Conservation (phyloP, 2,888 invertebrate species). For the Sphaeridia pumilis region DNA sequence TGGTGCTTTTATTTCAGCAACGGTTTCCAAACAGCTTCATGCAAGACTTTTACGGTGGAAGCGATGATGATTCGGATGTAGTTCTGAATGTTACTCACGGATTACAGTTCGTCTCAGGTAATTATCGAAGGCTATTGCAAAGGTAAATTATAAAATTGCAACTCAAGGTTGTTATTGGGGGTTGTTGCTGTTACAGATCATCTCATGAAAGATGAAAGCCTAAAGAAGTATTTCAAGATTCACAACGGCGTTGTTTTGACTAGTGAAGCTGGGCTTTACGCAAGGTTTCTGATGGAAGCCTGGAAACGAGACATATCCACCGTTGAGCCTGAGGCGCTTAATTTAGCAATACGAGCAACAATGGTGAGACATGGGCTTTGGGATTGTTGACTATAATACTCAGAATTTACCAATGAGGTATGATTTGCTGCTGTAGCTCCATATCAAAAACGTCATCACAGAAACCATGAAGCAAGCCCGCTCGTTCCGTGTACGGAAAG, state of each 20-base stretch:
- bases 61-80: constrained; percentile 3
- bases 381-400: neutral
- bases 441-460: constrained; percentile 18
- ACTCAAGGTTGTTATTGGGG: neutral
- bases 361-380: no score
- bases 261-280: constrained; percentile 19
- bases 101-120: constrained; percentile 10
- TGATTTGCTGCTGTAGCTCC: constrained; percentile 15
- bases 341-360: constrained; percentile 16
- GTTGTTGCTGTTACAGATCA: constrained; percentile 16
- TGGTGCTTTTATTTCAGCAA: neutral
- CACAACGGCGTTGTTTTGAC: constrained; percentile 17
- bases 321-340: constrained; percentile 17
- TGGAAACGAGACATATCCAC: constrained; percentile 21
- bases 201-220: constrained; percentile 16
- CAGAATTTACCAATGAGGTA: neutral
- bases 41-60: neutral
- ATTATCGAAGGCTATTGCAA: no score
- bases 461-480: constrained; percentile 20
- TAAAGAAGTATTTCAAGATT: constrained; percentile 18
- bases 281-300: constrained; percentile 21
- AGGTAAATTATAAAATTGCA: neutral
- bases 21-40: neutral
- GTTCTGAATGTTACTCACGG: constrained; percentile 20
- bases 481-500: constrained; percentile 23